These are phyloP conservation scores for Grammomys dolichurus DNA, from an alignment of 2,113 vertebrate species.

Conservation along the genomic window DNA sequence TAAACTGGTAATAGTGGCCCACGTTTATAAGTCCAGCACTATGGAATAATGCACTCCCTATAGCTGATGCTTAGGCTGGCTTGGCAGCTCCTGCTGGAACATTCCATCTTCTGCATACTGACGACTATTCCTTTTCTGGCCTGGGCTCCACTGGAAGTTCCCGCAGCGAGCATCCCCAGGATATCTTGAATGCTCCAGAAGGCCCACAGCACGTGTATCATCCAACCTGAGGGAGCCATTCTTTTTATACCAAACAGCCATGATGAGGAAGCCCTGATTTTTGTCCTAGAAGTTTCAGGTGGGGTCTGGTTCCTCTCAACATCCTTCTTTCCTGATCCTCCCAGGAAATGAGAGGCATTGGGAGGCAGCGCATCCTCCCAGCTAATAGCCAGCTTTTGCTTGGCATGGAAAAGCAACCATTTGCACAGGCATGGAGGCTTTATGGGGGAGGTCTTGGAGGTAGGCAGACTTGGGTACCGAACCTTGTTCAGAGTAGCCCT, in stretches of 20 bases:
- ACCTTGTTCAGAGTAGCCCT: background rate
- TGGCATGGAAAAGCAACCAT: background rate
- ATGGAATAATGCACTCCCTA: background rate
- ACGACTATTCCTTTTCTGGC: background rate
- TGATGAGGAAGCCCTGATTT: background rate
- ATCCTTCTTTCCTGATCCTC: background rate
- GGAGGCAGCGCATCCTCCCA: background rate
- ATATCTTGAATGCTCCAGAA: background rate
- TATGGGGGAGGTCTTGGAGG: background rate
- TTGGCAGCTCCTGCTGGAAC: background rate
- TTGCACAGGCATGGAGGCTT: background rate
- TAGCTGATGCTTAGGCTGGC: background rate
- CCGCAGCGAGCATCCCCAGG: background rate
- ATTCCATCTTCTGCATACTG: background rate
- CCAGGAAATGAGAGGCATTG: background rate
- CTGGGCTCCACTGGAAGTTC: background rate
- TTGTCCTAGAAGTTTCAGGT: background rate
- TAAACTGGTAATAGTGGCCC: background rate
- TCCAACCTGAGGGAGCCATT: background rate
- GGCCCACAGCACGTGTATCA: no score
- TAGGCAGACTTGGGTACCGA: background rate
- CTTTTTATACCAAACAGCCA: background rate
- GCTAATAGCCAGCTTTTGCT: background rate
- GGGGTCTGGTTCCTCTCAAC: background rate
- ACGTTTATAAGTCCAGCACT: background rate